Evolutionary conservation across 2,888 invertebrate species (phyloP), one percentile per base, ranked within the genome.

Genomic region (Nezara viridula): DNA sequence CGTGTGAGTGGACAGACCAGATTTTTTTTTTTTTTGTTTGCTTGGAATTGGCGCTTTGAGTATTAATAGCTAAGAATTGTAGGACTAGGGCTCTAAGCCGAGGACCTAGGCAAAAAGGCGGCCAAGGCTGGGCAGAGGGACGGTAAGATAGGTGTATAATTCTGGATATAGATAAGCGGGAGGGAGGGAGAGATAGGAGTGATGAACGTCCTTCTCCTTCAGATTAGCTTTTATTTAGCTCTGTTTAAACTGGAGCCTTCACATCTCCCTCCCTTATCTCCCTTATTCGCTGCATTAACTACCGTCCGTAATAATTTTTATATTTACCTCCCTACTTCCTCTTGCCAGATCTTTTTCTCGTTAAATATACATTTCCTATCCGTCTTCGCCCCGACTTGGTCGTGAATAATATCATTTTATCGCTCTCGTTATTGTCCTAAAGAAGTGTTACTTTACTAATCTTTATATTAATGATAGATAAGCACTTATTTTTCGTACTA

Each of bases 161-260:
- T 81, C 81, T 40, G 81, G 81, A 24, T 40, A 37, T 40, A 81
- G 81, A 81, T 81, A 81, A 81, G 44, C 0, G n/a, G 5, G 5
- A 2, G 24, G 10, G 44, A 1, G 44, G n/a, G n/a, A n/a, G 24
- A 86, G 86, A 86, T 86, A 86, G 44, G 24, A 16, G 55, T 86
- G 86, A 86, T 86, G 60, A 60, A 86, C 86, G 55, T 21, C 16
- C 86, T 40, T 81, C 81, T 40, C n/a, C 86, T 86, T 55, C 60
- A 86, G 86, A 86, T 86, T 86, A 86, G 55, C 86, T 86, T 86
- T 86, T 86, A 86, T 86, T 86, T 86, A 86, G 50, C 86, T 60
- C 86, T 86, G 86, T 86, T 86, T 86, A 86, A 86, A 86, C 52
- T 60, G 86, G 60, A 55, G 37, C 40, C 86, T 52, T 27, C 55